phyloP scores from a whole-genome alignment of 2,113 vertebrate species.

The Alligator sinensis region DNA sequence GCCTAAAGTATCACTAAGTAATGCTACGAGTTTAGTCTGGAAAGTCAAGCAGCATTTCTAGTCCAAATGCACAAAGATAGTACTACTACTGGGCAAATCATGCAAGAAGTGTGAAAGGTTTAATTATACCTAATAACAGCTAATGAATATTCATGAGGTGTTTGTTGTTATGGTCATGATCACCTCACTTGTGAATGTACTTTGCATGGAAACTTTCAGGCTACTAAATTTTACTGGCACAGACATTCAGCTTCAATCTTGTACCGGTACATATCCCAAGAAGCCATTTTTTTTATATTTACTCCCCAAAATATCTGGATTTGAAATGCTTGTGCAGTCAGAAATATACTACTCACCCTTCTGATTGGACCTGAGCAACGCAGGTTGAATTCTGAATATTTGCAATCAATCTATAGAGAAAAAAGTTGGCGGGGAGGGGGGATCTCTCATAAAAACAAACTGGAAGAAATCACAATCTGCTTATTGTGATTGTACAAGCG shows the following conservation, averaged over 20 bases:
- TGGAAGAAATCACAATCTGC: conserved; percentile 66
- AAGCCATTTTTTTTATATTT: conserved; percentile 67
- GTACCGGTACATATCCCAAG: conserved; percentile 43
- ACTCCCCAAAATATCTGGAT: conserved; percentile 33
- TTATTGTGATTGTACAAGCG: conserved; percentile 66
- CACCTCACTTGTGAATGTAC: background rate
- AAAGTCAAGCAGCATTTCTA: accelerated
- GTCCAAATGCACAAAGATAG: background rate
- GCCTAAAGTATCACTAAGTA: background rate
- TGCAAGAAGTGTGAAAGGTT: background rate
- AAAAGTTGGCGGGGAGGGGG: conserved; percentile 34
- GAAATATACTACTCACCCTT: conserved; percentile 68
- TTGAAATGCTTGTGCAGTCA: conserved; percentile 59
- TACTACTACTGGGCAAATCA: background rate
- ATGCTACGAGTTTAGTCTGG: background rate
- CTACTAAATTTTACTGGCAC: conserved; percentile 14
- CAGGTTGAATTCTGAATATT: conserved; percentile 75
- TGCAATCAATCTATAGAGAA: conserved; percentile 69
- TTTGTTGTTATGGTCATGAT: background rate
- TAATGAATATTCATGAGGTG: background rate
- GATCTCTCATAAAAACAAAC: conserved; percentile 62
- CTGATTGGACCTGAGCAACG: conserved; percentile 72
- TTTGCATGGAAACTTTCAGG: background rate
- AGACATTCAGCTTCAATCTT: conserved; percentile 60
- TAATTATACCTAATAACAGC: too few relatives aligned